Conservation (phyloP, 1,140 invertebrate species). For the Rhynchophorus ferrugineus region DNA sequence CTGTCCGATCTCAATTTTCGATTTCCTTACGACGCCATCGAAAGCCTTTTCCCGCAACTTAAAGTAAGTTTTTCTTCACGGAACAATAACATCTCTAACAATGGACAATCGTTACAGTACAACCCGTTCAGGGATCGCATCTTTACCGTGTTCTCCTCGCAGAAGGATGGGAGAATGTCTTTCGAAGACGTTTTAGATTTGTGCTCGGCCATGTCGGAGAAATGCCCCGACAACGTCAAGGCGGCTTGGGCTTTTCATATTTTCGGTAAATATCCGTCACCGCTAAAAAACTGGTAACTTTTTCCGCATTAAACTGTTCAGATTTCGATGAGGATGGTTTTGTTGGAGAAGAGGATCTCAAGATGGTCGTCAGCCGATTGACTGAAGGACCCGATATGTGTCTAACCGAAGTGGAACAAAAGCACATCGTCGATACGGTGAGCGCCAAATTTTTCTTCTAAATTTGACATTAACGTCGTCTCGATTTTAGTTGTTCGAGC, state of each 20-base stretch:
- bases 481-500: slow-evolving; percentile 47
- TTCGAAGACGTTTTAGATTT: slow-evolving; percentile 72
- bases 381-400: slow-evolving; percentile 28
- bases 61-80: too few species aligned
- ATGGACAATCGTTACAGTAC: too few species aligned
- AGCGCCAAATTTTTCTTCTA: slow-evolving; percentile 19
- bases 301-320: slow-evolving; percentile 32
- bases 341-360: slow-evolving; percentile 48
- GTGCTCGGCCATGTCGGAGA: slow-evolving; percentile 62
- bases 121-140: slow-evolving; percentile 66
- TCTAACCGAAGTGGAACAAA: slow-evolving; percentile 37
- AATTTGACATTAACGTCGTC: not conserved
- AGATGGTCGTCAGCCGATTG: slow-evolving; percentile 45
- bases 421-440: slow-evolving; percentile 43
- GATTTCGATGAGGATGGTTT: slow-evolving; percentile 54
- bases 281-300: not conserved
- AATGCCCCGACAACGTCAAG: slow-evolving; percentile 61
- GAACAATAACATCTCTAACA: too few species aligned
- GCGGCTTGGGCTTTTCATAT: slow-evolving; percentile 69
- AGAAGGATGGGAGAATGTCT: slow-evolving; percentile 53
- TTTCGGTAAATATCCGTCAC: slow-evolving; percentile 49
- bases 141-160: slow-evolving; percentile 64
- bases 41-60: slow-evolving; percentile 47
- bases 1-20: slow-evolving; percentile 42
- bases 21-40: slow-evolving; percentile 42